A percentile compares a stretch with the other conserved stretches of the same genome.
Evolutionary conservation across 2,797 vertebrate genomes (phyloP).

Genomic region (Manis javanica): DNA sequence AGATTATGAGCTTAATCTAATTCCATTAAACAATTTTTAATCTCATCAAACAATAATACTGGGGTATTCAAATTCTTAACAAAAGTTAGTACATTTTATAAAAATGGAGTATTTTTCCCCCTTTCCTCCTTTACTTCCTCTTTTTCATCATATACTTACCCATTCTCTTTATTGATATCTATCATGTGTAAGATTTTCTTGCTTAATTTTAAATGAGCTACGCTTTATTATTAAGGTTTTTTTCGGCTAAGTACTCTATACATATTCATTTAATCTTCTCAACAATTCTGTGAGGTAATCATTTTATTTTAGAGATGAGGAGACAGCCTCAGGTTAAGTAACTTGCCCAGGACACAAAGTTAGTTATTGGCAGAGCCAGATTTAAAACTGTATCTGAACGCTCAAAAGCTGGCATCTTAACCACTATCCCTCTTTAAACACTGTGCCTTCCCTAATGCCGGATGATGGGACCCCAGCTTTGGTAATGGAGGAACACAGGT

Average conservation of each 20-base stretch:
- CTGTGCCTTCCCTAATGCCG: not conserved
- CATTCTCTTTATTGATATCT: not conserved
- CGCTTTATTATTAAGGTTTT: not conserved
- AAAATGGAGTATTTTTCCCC: not conserved
- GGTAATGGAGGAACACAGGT: not conserved
- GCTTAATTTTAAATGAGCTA: not conserved
- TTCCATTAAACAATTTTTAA: not conserved
- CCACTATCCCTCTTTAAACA: not conserved
- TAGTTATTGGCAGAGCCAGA: not conserved
- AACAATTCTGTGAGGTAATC: not conserved
- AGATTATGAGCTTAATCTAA: not conserved
- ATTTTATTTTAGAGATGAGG: conserved; percentile 15
- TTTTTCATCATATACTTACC: not conserved
- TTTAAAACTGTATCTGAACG: not conserved
- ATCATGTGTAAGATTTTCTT: not conserved
- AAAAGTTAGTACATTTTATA: not conserved
- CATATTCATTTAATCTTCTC: conserved; percentile 30
- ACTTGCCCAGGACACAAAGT: not conserved
- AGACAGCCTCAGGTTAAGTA: not conserved
- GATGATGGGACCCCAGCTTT: not conserved
- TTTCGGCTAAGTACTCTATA: not conserved
- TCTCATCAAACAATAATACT: not conserved
- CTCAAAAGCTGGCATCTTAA: not conserved
- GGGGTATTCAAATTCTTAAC: not conserved
- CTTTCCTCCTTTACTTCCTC: not conserved